Conservation (phyloP, 2,888 invertebrate species). For the Resseliella maxima region DNA sequence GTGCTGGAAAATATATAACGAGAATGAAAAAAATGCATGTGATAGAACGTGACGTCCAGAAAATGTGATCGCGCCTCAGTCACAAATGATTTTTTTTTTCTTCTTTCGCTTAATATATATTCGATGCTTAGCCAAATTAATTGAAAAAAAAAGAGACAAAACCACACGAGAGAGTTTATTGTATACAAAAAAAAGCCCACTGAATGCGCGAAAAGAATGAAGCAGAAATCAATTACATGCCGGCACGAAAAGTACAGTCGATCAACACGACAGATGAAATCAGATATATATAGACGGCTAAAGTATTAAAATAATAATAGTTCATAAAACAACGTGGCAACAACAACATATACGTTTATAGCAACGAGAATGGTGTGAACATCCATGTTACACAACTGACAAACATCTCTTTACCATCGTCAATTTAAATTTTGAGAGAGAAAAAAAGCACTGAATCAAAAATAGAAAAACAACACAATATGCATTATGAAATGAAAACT, state of each 20-base stretch:
- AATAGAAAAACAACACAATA: background rate
- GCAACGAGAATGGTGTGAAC: constrained; percentile 39
- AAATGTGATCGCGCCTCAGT: constrained; percentile 46
- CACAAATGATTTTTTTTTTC: background rate
- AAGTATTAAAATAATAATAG: constrained; percentile 41
- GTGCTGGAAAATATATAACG: background rate
- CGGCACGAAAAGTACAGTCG: constrained; percentile 22
- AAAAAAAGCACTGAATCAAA: background rate
- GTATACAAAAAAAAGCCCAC: background rate
- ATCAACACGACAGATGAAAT: constrained; percentile 46
- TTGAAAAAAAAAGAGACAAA: background rate
- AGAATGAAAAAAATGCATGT: background rate
- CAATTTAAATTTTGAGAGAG: too few species aligned
- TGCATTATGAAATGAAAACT: background rate
- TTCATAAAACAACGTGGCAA: constrained; percentile 15
- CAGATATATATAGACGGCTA: background rate
- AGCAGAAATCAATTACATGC: constrained; percentile 41
- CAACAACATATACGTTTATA: background rate
- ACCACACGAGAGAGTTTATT: background rate
- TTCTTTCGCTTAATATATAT: constrained; percentile 1
- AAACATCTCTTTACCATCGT: constrained; percentile 35
- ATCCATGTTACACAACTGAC: constrained; percentile 48
- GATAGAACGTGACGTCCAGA: constrained; percentile 49
- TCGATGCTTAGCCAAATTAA: background rate
- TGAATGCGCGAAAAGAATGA: background rate